phyloP scores from a whole-genome alignment of 1,140 invertebrate species.

The Wasmannia auropunctata region DNA sequence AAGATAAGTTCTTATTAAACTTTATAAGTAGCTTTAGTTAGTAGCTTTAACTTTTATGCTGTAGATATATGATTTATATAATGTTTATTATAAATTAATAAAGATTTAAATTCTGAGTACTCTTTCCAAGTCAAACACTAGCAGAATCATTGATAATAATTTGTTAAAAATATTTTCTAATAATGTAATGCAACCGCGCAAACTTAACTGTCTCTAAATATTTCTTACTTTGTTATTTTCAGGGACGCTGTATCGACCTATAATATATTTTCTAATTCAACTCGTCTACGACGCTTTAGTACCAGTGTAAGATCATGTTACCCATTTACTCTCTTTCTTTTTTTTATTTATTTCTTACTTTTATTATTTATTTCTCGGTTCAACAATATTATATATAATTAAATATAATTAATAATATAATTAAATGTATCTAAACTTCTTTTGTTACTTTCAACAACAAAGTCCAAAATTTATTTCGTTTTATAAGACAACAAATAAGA shows the following conservation, averaged over 20 bases:
- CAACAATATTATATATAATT: not conserved
- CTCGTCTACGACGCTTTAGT: constrained; percentile 92
- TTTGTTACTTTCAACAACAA: not conserved
- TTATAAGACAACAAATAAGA: not conserved
- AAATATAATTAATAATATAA: too few species aligned
- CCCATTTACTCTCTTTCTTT: not conserved
- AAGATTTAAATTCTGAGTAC: not conserved
- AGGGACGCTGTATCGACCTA: constrained; percentile 86
- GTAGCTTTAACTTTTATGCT: not conserved
- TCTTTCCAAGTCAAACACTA: not conserved
- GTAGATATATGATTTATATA: not conserved
- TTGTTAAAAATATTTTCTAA: not conserved
- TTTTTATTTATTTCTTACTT: too few species aligned
- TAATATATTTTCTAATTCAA: constrained; percentile 87
- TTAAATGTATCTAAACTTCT: not conserved
- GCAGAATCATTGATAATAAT: not conserved
- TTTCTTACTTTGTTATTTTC: constrained; percentile 71
- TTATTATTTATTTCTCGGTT: constrained; percentile 64
- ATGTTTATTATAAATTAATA: not conserved
- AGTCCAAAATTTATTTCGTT: constrained; percentile 7
- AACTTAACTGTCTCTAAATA: constrained; percentile 33
- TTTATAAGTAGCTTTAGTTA: not conserved
- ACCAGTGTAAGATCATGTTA: constrained; percentile 89
- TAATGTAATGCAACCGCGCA: not conserved
- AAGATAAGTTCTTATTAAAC: too few species aligned